These are phyloP conservation scores for Umimayanthus chanpuru DNA, from an alignment of 92 coral and sea anemone species.

Conservation along the genomic window DNA sequence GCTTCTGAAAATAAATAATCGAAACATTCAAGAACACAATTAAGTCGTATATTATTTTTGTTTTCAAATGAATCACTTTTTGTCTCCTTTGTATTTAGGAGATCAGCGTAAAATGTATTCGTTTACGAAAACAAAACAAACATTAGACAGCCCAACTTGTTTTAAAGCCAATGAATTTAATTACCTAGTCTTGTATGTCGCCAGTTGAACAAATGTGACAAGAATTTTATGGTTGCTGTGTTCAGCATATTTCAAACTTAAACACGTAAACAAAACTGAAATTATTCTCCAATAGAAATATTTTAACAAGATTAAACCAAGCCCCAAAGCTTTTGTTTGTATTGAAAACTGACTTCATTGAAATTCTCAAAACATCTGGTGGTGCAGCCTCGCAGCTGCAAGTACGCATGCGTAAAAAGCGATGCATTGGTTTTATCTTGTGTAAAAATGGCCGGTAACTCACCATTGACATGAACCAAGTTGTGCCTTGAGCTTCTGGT, in stretches of 20 bases:
- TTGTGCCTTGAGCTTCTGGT: conserved; percentile 32
- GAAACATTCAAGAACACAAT: background rate
- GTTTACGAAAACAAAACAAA: background rate
- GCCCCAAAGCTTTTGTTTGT: conserved; percentile 24
- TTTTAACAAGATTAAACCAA: conserved; percentile 28
- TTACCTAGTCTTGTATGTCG: background rate
- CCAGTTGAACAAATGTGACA: background rate
- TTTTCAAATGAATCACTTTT: background rate
- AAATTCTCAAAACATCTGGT: conserved; percentile 45
- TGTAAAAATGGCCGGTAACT: conserved; percentile 45
- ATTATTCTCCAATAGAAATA: background rate
- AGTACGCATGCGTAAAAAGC: conserved; percentile 34
- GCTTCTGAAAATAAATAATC: background rate
- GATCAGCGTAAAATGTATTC: conserved; percentile 8
- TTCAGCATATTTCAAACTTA: background rate
- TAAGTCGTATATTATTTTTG: background rate
- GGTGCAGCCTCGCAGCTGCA: conserved; percentile 3
- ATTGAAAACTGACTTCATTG: conserved; percentile 44
- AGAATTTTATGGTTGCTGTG: background rate
- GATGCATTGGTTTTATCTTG: conserved; percentile 21
- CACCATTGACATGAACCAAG: conserved; percentile 25
- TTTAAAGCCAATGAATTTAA: background rate
- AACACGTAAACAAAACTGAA: background rate
- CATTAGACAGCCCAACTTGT: background rate
- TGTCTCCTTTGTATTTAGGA: background rate